A percentile compares a stretch with the other conserved stretches of the same genome.
Conservation (phyloP, 1,140 invertebrate genomes). For the Heterodera carotae region DNA sequence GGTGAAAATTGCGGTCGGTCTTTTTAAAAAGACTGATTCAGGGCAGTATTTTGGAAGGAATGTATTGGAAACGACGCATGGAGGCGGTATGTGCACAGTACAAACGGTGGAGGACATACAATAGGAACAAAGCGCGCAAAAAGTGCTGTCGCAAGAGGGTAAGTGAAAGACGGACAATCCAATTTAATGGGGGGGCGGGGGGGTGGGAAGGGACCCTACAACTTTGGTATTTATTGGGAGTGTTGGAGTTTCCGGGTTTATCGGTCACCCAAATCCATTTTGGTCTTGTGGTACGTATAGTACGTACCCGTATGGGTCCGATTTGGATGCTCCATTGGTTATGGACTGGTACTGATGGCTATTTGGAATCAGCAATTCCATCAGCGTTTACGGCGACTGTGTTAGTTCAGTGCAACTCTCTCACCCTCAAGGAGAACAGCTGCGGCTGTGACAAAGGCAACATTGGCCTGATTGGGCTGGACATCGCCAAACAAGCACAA, state of each 20-base stretch:
- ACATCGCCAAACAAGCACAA: conserved; percentile 16
- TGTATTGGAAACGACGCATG: conserved; percentile 97
- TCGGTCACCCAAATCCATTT: no score
- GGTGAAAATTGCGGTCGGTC: conserved; percentile 39
- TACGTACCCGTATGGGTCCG: no score
- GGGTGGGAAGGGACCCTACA: neutral
- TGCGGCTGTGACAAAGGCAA: conserved; percentile 47
- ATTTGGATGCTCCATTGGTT: no score
- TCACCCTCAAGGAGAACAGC: conserved; percentile 49
- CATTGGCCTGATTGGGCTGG: neutral
- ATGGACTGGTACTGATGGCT: no score
- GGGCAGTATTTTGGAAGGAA: conserved; percentile 87
- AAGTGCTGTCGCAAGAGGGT: conserved; percentile 55
- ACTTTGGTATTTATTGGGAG: no score
- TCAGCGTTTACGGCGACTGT: no score
- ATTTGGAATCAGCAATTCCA: no score
- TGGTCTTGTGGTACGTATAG: no score
- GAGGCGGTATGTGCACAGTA: conserved; percentile 96
- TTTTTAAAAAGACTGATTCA: conserved; percentile 66
- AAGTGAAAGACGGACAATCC: neutral
- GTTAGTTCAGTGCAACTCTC: conserved; percentile 1
- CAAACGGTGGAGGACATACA: conserved; percentile 87
- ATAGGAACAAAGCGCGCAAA: conserved; percentile 37
- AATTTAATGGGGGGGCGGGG: neutral
- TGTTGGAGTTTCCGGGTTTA: no score